phyloP scores from a whole-genome alignment of 2,888 invertebrate species.

The Acrobasis consociella region DNA sequence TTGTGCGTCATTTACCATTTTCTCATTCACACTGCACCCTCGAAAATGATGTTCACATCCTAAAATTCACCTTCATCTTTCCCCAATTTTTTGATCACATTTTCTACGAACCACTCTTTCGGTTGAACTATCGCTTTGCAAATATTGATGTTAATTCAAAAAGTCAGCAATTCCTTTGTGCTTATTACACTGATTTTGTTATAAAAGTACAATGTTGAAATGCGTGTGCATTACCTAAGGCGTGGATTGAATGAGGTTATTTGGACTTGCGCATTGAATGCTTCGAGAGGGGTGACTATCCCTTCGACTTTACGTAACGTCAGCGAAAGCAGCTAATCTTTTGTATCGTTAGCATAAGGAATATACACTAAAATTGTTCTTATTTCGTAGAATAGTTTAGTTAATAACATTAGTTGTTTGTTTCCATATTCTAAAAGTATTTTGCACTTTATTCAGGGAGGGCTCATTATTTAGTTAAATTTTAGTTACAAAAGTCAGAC shows the following conservation, averaged over 20 bases:
- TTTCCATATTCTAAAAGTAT: too few species aligned
- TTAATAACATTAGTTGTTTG: too few species aligned
- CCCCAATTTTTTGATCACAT: constrained; percentile 24
- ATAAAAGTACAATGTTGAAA: constrained; percentile 52
- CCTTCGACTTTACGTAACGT: constrained; percentile 29
- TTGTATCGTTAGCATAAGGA: constrained; percentile 14
- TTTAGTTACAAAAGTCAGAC: too few species aligned
- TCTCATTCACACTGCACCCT: constrained; percentile 58
- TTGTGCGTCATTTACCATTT: constrained; percentile 80
- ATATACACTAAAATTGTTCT: neutral
- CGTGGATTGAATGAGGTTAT: constrained; percentile 78
- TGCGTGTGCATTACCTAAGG: constrained; percentile 64
- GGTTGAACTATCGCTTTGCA: constrained; percentile 19
- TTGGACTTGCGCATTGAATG: constrained; percentile 72
- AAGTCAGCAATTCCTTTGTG: constrained; percentile 40
- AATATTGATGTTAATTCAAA: constrained; percentile 25
- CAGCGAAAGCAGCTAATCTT: constrained; percentile 16
- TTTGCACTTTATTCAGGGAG: too few species aligned
- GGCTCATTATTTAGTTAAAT: too few species aligned
- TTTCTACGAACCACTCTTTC: constrained; percentile 25
- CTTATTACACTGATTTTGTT: constrained; percentile 45
- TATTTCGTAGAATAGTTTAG: too few species aligned
- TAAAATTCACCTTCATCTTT: constrained; percentile 39
- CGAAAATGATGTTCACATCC: constrained; percentile 54
- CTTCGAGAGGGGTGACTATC: constrained; percentile 33